These are phyloP conservation scores for Galeopterus variegatus DNA, from an alignment of 2,113 vertebrate species.

Conservation along the genomic window DNA sequence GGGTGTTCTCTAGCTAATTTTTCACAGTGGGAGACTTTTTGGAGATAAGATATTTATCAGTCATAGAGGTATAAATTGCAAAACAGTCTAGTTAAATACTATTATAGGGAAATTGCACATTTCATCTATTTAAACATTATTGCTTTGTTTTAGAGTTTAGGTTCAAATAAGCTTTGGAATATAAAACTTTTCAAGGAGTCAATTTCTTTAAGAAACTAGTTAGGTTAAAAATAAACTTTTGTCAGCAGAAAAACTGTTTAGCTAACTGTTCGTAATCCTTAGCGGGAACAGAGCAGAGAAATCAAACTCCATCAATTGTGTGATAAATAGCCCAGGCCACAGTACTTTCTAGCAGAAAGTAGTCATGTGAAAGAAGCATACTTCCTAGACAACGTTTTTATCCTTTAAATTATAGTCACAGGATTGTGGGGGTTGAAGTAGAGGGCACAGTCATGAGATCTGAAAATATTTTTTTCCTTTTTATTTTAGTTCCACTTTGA, in stretches of 20 bases:
- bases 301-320: constrained; percentile 74
- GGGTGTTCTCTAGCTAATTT: constrained; percentile 56
- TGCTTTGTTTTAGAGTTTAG: constrained; percentile 57
- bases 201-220: constrained; percentile 70
- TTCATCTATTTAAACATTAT: constrained; percentile 69
- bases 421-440: constrained; percentile 10
- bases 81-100: constrained; percentile 71
- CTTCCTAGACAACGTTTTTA: background rate
- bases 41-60: constrained; percentile 71
- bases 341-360: background rate
- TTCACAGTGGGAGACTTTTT: constrained; percentile 65
- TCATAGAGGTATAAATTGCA: constrained; percentile 37
- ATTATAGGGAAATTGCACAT: constrained; percentile 52
- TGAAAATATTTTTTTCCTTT: background rate
- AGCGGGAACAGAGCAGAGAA: constrained; percentile 21
- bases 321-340: constrained; percentile 60
- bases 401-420: constrained; percentile 38
- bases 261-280: constrained; percentile 68
- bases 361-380: background rate
- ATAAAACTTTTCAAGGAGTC: constrained; percentile 68
- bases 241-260: constrained; percentile 79
- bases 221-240: constrained; percentile 78
- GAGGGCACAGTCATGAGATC: background rate
- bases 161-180: constrained; percentile 71
- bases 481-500: constrained; percentile 59